Evolutionary conservation across 2,797 vertebrate genomes (phyloP).

Genomic region (Antennarius maculatus): DNA sequence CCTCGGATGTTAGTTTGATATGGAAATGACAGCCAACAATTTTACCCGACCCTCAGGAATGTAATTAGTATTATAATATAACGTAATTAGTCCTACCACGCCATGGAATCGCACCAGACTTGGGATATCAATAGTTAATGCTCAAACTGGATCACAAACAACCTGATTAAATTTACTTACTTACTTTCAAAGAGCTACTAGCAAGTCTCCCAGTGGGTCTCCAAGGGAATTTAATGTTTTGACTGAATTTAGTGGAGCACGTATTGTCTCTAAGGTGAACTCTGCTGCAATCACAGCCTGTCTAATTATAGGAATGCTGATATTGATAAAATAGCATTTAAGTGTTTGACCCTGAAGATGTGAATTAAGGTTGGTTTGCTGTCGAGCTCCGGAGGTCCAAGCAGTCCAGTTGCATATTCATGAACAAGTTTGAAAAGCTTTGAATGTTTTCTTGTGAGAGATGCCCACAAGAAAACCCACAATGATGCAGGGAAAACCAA

Average conservation of each 20-base stretch:
- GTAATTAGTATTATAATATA: slow-evolving; percentile 72
- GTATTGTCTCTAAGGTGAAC: slow-evolving; percentile 65
- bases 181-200: slow-evolving; percentile 63
- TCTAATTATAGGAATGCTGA: slow-evolving; percentile 56
- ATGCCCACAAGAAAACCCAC: neutral
- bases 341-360: slow-evolving; percentile 32
- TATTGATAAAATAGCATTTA: slow-evolving; percentile 31
- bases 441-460: neutral
- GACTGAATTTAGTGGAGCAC: slow-evolving; percentile 60
- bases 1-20: slow-evolving; percentile 59
- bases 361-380: neutral
- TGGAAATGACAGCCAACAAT: slow-evolving; percentile 66
- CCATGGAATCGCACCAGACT: slow-evolving; percentile 48
- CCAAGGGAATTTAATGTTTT: slow-evolving; percentile 63
- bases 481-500: no score
- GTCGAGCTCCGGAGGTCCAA: slow-evolving; percentile 4
- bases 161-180: slow-evolving; percentile 64
- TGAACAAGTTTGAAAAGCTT: neutral
- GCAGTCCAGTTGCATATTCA: neutral
- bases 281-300: slow-evolving; percentile 25
- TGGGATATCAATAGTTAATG: slow-evolving; percentile 67
- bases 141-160: slow-evolving; percentile 72
- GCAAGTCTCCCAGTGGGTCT: slow-evolving; percentile 60
- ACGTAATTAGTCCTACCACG: slow-evolving; percentile 63
- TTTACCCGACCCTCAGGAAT: slow-evolving; percentile 55